Base-by-base conservation (phyloP, 2,888 invertebrate species). In the Rugalucina vietnamica region DNA sequence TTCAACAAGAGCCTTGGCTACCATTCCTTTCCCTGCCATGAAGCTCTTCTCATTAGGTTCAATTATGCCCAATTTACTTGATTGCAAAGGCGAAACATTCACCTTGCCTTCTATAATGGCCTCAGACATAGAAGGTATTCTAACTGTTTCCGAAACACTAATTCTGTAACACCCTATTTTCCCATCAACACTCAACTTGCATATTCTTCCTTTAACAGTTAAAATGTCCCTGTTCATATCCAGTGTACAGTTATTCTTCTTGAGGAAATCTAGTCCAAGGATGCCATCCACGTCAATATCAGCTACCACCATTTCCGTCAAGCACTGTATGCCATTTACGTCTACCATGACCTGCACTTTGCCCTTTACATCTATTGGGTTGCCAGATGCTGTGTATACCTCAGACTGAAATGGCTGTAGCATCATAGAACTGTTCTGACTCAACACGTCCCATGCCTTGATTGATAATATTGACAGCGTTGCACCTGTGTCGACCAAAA, bases 61-160 rank as follows among this genome's bases (percentile, higher is more conserved):
- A n/a, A 85, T 36, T 12, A 85, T 24, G 5, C 79, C 78, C 27
- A 50, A 27, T 8, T 27, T 8, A 3, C 12, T 54, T 34, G 32
- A 37, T 39, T 1, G 2, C 39, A 27, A 32, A 2, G 54, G n/a
- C 49, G 36, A 69, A 32, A 27, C 70, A 4, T 1, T 10, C 2
- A 79, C 14, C 21, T 65, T 81, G 5, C 81, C 76, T 3, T 37
- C 21, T 3, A 54, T 8, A 5, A 85, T 74, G 18, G 74, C 10
- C 57, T 82, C 85, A 37, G 79, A 79, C 34, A 65, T 32, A 21
- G 80, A 65, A 18, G 82, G 86, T 12, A 83, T 29, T 21, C 37
- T 57, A 0, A 81, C 70, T 18, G 37, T 65, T 36, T 81, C 69
- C 1, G 50, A 14, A 4, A 73, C 37, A 37, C 43, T 43, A 14